Evolutionary conservation across 1,140 invertebrate genomes (phyloP).

Genomic region (Periplaneta americana): DNA sequence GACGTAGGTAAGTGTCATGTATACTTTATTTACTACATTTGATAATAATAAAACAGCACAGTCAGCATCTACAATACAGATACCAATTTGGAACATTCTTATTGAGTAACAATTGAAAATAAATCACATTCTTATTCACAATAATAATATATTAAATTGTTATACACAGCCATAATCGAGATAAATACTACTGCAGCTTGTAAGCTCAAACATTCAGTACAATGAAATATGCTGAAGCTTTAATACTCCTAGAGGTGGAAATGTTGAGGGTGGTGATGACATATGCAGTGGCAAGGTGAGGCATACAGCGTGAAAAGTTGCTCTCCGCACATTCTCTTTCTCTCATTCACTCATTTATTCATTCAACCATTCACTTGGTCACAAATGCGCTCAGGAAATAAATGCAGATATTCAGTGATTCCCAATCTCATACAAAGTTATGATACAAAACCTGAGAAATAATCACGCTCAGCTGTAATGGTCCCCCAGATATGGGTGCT

Average conservation of each 20-base stretch:
- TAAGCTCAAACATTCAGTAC: background rate
- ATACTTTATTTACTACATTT: too few relatives aligned
- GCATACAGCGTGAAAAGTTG: background rate
- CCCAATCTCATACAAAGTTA: background rate
- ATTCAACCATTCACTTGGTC: too few relatives aligned
- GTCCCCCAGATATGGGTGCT: background rate
- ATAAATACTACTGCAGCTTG: background rate
- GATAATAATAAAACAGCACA: too few relatives aligned
- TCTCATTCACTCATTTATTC: too few relatives aligned
- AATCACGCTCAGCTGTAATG: background rate
- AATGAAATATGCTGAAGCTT: background rate
- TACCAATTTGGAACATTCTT: background rate
- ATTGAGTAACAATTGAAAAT: background rate
- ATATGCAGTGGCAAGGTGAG: background rate
- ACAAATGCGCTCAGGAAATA: background rate
- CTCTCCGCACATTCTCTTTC: background rate
- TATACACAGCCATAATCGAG: background rate
- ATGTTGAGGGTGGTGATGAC: background rate
- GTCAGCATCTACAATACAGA: too few relatives aligned
- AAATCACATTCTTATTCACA: background rate
- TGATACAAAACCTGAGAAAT: background rate
- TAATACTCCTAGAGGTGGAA: background rate
- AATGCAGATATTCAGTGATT: background rate
- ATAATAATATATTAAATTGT: background rate
- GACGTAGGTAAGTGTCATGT: too few relatives aligned